phyloP scores from a whole-genome alignment of 2,113 vertebrate genomes.

The Edolisoma coerulescens region DNA sequence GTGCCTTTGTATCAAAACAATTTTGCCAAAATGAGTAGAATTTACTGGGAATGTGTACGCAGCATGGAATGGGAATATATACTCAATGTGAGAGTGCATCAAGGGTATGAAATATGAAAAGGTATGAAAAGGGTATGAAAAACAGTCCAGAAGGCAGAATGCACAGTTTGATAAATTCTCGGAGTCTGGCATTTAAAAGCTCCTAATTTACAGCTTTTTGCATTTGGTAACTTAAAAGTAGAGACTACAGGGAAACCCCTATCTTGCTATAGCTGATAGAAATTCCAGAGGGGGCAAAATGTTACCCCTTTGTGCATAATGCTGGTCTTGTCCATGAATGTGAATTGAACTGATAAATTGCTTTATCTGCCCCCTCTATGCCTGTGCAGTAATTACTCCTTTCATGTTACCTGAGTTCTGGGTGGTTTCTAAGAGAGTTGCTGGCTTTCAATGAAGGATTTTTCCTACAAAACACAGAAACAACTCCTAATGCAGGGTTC shows the following conservation, averaged over 20 bases:
- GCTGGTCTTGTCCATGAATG: not conserved
- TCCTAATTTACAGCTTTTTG: not conserved
- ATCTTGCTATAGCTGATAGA: not conserved
- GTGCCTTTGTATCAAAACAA: not conserved
- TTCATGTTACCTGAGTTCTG: not conserved
- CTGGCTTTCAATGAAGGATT: not conserved
- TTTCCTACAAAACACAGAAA: not conserved
- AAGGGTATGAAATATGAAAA: not conserved
- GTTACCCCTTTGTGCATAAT: not conserved
- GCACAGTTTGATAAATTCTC: not conserved
- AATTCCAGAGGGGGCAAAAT: not conserved
- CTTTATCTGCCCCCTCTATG: not conserved
- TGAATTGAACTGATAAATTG: not conserved
- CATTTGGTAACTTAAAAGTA: not conserved
- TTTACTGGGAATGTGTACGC: not conserved
- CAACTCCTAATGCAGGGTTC: not conserved
- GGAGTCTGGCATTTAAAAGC: not conserved
- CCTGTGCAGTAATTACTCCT: not conserved
- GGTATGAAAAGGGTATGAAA: too few species aligned
- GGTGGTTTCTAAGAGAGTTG: not conserved
- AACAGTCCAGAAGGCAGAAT: not conserved
- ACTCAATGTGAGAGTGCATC: not conserved
- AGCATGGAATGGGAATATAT: not conserved
- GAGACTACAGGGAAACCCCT: not conserved
- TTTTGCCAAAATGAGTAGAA: not conserved